Conservation (phyloP, 2,113 vertebrate genomes). For the Anser brachyrhynchus region DNA sequence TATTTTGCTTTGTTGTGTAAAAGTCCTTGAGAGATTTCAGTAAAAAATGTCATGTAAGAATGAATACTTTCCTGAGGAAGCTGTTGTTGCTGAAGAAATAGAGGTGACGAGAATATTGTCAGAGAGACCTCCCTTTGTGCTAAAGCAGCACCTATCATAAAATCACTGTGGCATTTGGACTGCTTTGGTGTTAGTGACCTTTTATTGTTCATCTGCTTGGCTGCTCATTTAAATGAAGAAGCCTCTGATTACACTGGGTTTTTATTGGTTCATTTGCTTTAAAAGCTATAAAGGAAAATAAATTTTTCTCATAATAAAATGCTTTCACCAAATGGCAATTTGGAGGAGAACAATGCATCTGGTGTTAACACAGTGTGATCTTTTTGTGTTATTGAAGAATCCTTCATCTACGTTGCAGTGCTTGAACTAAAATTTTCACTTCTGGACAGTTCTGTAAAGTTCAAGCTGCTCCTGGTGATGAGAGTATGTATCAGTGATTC, state of each 20-base stretch:
- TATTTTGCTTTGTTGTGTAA: background rate
- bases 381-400: background rate
- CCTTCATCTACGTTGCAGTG: background rate
- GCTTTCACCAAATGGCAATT: background rate
- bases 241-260: background rate
- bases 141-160: background rate
- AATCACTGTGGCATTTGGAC: background rate
- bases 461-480: background rate
- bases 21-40: background rate
- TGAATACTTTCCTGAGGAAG: background rate
- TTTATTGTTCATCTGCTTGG: background rate
- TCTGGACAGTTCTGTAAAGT: background rate
- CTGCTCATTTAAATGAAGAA: background rate
- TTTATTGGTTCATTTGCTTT: constrained; percentile 42
- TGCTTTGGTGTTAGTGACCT: background rate
- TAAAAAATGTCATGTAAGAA: background rate
- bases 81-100: constrained; percentile 1
- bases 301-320: background rate
- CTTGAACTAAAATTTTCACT: background rate
- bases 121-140: background rate
- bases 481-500: background rate
- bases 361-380: background rate
- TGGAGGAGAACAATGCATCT: background rate
- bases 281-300: constrained; percentile 13
- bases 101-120: background rate